phyloP scores from a whole-genome alignment of 2,797 vertebrate genomes.

The Salarias fasciatus region DNA sequence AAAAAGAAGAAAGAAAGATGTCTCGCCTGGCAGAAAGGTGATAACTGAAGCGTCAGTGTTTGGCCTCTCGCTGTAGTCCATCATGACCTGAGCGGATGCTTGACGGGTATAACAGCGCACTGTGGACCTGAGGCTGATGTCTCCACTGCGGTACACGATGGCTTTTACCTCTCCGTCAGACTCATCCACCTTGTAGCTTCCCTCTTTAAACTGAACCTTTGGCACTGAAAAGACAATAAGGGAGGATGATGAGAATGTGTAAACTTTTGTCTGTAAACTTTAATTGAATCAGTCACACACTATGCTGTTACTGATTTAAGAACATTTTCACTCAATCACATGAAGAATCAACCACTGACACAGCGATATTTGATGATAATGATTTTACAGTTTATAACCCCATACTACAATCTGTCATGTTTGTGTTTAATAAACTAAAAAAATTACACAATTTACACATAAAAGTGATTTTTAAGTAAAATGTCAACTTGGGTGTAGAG shows the following conservation, averaged over 20 bases:
- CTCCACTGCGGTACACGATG: constrained; percentile 84
- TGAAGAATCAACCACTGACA: too few relatives aligned
- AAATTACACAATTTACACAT: too few relatives aligned
- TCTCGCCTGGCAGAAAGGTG: constrained; percentile 85
- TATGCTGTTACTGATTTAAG: too few relatives aligned
- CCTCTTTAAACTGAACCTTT: constrained; percentile 86
- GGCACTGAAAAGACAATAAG: constrained; percentile 74
- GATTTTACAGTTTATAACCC: too few relatives aligned
- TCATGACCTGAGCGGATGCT: constrained; percentile 87
- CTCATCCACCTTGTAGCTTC: constrained; percentile 83
- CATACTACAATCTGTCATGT: too few relatives aligned
- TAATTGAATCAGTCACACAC: too few relatives aligned
- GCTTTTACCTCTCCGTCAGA: constrained; percentile 78
- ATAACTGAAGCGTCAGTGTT: constrained; percentile 85
- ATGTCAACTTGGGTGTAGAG: background rate
- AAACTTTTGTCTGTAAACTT: too few relatives aligned
- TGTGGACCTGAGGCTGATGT: constrained; percentile 80
- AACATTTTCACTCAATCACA: too few relatives aligned
- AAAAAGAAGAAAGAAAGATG: background rate
- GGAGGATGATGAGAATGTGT: too few relatives aligned
- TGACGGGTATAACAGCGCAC: constrained; percentile 86
- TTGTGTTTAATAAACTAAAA: constrained; percentile 1
- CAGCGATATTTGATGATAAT: too few relatives aligned
- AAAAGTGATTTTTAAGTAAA: background rate
- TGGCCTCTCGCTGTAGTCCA: constrained; percentile 87